Conservation (phyloP, 1,140 invertebrate species). For the Trachymyrmex septentrionalis region DNA sequence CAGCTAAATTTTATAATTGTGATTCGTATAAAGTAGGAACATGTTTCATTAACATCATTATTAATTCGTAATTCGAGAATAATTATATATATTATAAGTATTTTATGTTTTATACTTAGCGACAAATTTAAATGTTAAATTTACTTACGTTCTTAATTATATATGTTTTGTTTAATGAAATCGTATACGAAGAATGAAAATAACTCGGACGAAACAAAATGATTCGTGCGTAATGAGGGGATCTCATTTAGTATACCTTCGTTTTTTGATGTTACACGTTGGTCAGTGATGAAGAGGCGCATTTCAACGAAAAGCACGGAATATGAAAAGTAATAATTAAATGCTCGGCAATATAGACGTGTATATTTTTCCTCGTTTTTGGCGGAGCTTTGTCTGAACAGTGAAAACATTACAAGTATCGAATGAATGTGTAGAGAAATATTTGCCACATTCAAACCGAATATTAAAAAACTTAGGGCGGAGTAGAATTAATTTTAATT, state of each 20-base stretch:
- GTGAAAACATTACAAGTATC: constrained; percentile 43
- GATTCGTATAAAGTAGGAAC: neutral
- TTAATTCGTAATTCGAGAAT: neutral
- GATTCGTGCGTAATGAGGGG: constrained; percentile 6
- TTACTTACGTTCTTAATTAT: neutral
- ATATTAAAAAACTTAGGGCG: constrained; percentile 51
- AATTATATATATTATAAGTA: too few relatives aligned
- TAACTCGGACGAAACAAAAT: constrained; percentile 25
- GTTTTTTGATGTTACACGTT: constrained; percentile 3
- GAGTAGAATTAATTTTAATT: constrained; percentile 38
- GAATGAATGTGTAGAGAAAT: constrained; percentile 10
- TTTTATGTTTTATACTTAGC: constrained; percentile 2
- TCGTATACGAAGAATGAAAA: neutral
- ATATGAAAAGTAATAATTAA: constrained; percentile 53
- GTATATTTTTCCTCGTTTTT: constrained; percentile 13
- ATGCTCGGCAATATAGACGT: constrained; percentile 8
- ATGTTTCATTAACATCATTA: neutral
- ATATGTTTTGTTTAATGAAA: constrained; percentile 2
- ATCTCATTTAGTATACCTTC: neutral
- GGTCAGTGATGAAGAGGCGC: neutral
- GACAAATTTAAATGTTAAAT: neutral
- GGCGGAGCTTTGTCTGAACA: constrained; percentile 21
- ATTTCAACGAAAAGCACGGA: constrained; percentile 11
- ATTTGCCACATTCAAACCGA: constrained; percentile 19
- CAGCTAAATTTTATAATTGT: neutral